These are phyloP conservation scores for Teleopsis dalmanni DNA, from an alignment of 1,140 invertebrate genomes.

Conservation along the genomic window DNA sequence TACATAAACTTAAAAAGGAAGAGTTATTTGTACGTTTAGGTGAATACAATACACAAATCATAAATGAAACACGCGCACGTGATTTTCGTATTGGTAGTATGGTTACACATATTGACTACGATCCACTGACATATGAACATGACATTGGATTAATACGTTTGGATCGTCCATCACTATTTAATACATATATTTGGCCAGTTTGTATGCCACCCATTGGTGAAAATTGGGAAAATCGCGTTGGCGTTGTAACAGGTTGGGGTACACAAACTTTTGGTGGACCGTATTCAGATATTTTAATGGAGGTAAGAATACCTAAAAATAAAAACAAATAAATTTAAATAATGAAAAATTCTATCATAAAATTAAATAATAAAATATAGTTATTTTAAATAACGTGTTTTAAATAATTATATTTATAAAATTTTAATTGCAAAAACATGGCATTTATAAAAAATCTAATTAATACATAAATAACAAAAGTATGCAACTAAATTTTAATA, in stretches of 20 bases:
- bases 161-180: constrained; percentile 58
- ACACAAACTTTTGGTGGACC: constrained; percentile 61
- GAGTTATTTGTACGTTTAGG: constrained; percentile 67
- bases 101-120: constrained; percentile 56
- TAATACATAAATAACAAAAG: too few species aligned
- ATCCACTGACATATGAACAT: constrained; percentile 59
- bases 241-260: constrained; percentile 70
- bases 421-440: too few species aligned
- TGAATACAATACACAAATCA: constrained; percentile 65
- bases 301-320: constrained; percentile 47
- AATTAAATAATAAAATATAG: too few species aligned
- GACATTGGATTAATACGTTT: constrained; percentile 76
- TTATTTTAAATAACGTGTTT: too few species aligned
- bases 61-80: constrained; percentile 55
- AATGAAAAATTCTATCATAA: too few species aligned
- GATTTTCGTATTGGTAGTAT: constrained; percentile 60
- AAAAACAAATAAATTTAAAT: too few species aligned
- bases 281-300: constrained; percentile 60
- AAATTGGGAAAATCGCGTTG: constrained; percentile 56
- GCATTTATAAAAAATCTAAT: too few species aligned
- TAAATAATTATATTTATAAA: too few species aligned
- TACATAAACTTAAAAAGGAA: constrained; percentile 51
- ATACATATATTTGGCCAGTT: constrained; percentile 74
- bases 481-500: too few species aligned
- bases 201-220: constrained; percentile 64